Percentiles rank a stretch among this genome's conserved stretches.
These are phyloP conservation scores for Heliconius aoede DNA, from an alignment of 2,888 invertebrate species.

Conservation along the genomic window DNA sequence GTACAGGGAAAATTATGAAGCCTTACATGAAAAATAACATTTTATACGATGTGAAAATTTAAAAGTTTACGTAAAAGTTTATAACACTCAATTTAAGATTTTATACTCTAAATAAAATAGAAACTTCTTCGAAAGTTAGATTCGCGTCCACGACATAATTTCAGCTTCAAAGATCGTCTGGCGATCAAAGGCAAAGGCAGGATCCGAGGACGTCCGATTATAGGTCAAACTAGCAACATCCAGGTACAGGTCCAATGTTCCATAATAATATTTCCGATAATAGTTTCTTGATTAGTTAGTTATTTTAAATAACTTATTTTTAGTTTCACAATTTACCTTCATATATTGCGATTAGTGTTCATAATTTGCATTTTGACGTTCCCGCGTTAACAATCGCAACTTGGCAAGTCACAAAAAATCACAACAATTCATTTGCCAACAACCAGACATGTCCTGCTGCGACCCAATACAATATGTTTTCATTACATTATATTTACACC, in stretches of 20 bases:
- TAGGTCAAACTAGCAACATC: constrained; percentile 26
- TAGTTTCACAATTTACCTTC: no score
- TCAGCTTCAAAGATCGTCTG: constrained; percentile 25
- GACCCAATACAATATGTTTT: no score
- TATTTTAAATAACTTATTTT: not conserved
- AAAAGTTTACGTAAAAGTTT: no score
- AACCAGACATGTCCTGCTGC: no score
- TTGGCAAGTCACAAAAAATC: no score
- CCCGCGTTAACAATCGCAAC: no score
- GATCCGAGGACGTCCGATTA: constrained; percentile 6
- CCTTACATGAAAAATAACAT: not conserved
- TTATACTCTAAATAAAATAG: not conserved
- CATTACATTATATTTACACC: no score
- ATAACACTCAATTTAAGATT: not conserved
- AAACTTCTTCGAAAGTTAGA: constrained; percentile 7
- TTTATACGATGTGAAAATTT: not conserved
- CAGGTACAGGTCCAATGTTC: constrained; percentile 12
- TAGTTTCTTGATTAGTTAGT: not conserved
- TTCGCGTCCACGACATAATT: constrained; percentile 19
- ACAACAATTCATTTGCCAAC: no score
- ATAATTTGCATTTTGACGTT: no score
- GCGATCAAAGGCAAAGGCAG: constrained; percentile 25
- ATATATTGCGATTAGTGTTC: no score
- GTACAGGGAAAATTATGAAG: not conserved
- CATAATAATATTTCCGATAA: constrained; percentile 17